These are phyloP conservation scores for Atrina japonica DNA, from an alignment of 2,888 invertebrate genomes.

Conservation along the genomic window DNA sequence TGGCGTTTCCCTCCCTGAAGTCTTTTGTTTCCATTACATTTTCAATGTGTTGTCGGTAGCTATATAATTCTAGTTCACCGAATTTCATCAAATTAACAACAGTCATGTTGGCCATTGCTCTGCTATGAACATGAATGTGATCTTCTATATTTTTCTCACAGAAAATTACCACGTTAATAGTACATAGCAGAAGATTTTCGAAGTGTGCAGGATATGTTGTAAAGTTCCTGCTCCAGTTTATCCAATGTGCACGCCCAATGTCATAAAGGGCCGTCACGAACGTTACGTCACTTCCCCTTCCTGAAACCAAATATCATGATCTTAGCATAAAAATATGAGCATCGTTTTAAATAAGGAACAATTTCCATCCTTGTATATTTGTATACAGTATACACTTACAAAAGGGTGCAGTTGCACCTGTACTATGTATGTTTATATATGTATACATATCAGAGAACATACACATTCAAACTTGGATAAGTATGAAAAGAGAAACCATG, in stretches of 20 bases:
- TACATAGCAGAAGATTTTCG: slow-evolving; percentile 46
- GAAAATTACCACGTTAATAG: slow-evolving; percentile 53
- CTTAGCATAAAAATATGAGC: no score
- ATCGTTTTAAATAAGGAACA: no score
- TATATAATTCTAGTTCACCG: slow-evolving; percentile 28
- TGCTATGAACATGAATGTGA: slow-evolving; percentile 5
- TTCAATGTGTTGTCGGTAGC: slow-evolving; percentile 23
- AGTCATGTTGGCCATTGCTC: slow-evolving; percentile 7
- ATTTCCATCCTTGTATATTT: no score
- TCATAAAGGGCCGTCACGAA: slow-evolving; percentile 49
- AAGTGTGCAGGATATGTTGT: slow-evolving; percentile 73
- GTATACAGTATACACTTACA: no score
- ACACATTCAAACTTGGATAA: no score
- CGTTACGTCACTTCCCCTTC: slow-evolving; percentile 5
- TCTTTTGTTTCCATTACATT: slow-evolving; percentile 41
- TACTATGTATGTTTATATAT: no score
- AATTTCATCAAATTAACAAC: slow-evolving; percentile 10
- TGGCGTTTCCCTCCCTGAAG: slow-evolving; percentile 50
- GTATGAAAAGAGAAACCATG: no score
- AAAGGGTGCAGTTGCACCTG: no score
- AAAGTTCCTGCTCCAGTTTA: slow-evolving; percentile 69
- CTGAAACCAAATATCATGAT: no score
- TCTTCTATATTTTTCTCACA: slow-evolving; percentile 37
- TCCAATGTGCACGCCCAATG: slow-evolving; percentile 77
- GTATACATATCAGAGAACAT: no score